phyloP scores from a whole-genome alignment of 2,888 invertebrate genomes.

The Drosophila kuntzei region DNA sequence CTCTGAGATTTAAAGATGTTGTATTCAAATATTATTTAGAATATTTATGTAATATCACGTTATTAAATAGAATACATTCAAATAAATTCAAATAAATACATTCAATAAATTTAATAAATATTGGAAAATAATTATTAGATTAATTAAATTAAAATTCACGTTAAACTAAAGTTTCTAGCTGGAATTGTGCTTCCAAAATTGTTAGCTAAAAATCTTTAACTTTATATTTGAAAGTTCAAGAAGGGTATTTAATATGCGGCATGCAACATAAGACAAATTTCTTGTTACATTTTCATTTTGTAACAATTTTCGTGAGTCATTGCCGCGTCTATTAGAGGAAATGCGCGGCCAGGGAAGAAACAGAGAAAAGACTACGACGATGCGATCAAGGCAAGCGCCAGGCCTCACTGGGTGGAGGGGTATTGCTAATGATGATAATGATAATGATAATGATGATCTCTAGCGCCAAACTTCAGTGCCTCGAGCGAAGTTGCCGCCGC shows the following conservation, averaged over 20 bases:
- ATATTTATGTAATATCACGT: too few species aligned
- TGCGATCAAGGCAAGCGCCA: constrained; percentile 53
- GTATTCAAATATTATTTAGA: too few species aligned
- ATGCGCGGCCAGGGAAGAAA: constrained; percentile 31
- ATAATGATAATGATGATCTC: constrained; percentile 67
- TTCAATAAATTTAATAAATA: too few species aligned
- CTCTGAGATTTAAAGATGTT: too few species aligned
- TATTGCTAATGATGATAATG: constrained; percentile 68
- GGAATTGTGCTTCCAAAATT: too few species aligned
- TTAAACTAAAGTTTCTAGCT: too few species aligned
- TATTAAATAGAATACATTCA: too few species aligned
- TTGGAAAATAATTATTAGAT: too few species aligned
- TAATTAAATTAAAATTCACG: too few species aligned
- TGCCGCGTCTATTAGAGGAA: constrained; percentile 60
- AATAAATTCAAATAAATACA: too few species aligned
- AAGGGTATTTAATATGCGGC: constrained; percentile 29
- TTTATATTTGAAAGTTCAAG: too few species aligned
- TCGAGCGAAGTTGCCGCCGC: constrained; percentile 22
- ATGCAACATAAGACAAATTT: background rate
- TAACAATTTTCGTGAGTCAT: constrained; percentile 74
- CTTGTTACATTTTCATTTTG: constrained; percentile 51
- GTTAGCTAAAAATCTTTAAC: too few species aligned
- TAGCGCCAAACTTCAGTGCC: constrained; percentile 67
- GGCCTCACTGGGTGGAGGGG: background rate
- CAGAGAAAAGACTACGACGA: constrained; percentile 26